Base-by-base conservation (phyloP, 2,113 vertebrate genomes). In the Campylomormyrus tamandua region DNA sequence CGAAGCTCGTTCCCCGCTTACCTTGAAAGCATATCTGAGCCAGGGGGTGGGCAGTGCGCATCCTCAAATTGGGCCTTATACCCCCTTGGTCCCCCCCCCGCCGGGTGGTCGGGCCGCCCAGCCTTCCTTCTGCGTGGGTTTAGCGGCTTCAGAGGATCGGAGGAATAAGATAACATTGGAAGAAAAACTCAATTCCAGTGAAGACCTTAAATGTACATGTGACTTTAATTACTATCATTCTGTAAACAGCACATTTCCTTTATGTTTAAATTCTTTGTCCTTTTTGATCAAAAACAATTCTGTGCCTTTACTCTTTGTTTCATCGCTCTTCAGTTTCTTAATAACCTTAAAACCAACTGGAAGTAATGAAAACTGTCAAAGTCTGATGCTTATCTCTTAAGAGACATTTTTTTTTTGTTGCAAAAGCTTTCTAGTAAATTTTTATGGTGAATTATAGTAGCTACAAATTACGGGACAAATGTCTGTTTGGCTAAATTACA, bases 261-360 rank as follows among this genome's bases (percentile, higher is more conserved):
- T 94, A 94, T 95, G 94, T 95, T 95, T 94, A 94, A 95, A 94
- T 95, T 95, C 94, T 96, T 95, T 95, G 95, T 95, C 94, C 92
- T 93, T 95, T 95, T 94, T 94, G 92, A 96, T 95, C 94, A 95
- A 94, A 94, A 94, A 89, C 27, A 94, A 95, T 95, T 94, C 92
- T 91, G 89, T 91, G 92, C 92, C 91, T 89, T 89, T 91, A 77
- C 91, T 92, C 91, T 91, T 53, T 48, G 90, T 95, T 95, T 95
- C 94, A 94, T 94, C 93, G 94, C 91, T 88, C 93, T 94, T 94
- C 90, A 92, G 91, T 95, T 94, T 94, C 92, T 94, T 89, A 90
- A 90, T 91, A 92, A 93, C 93, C 74, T 24, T 66, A 9, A 87
- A 35, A 45, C 94, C 94, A 94, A 94, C 92, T 95, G 94, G 93